phyloP scores from a whole-genome alignment of 2,888 invertebrate species.

The Cylloceria caligata region DNA sequence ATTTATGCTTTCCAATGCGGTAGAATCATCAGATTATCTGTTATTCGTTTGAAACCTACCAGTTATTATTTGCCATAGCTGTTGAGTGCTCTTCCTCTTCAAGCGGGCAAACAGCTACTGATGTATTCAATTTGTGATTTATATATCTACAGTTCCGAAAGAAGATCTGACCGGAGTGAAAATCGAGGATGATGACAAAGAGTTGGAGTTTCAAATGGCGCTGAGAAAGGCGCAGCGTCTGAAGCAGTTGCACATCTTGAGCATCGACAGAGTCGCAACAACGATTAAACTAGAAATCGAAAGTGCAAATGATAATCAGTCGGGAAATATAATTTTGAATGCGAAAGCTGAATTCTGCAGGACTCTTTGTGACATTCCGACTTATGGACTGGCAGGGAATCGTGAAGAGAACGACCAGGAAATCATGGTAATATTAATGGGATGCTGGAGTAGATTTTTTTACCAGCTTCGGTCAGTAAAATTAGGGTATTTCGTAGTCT shows the following conservation, averaged over 20 bases:
- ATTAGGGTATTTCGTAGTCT: no score
- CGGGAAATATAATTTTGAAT: slow-evolving; percentile 92
- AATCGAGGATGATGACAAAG: slow-evolving; percentile 90
- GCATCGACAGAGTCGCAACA: slow-evolving; percentile 87
- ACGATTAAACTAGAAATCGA: slow-evolving; percentile 85
- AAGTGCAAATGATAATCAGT: slow-evolving; percentile 72
- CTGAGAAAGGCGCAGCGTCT: slow-evolving; percentile 90
- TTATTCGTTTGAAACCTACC: no score
- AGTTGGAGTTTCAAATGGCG: slow-evolving; percentile 89
- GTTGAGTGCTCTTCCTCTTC: no score
- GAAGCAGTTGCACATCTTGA: slow-evolving; percentile 86
- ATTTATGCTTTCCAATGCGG: no score
- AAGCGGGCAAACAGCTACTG: no score
- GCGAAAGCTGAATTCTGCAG: slow-evolving; percentile 98
- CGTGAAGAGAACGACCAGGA: slow-evolving; percentile 92
- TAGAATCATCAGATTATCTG: no score
- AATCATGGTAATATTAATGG: slow-evolving; percentile 85
- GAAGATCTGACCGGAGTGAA: slow-evolving; percentile 85
- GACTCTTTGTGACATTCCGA: slow-evolving; percentile 97
- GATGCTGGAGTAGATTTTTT: no score
- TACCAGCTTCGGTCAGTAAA: no score
- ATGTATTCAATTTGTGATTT: neutral
- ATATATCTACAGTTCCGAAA: slow-evolving; percentile 72
- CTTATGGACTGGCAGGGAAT: slow-evolving; percentile 96
- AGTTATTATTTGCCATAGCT: no score